These are phyloP conservation scores for Podargus strigoides DNA, from an alignment of 2,797 vertebrate genomes.

Conservation along the genomic window DNA sequence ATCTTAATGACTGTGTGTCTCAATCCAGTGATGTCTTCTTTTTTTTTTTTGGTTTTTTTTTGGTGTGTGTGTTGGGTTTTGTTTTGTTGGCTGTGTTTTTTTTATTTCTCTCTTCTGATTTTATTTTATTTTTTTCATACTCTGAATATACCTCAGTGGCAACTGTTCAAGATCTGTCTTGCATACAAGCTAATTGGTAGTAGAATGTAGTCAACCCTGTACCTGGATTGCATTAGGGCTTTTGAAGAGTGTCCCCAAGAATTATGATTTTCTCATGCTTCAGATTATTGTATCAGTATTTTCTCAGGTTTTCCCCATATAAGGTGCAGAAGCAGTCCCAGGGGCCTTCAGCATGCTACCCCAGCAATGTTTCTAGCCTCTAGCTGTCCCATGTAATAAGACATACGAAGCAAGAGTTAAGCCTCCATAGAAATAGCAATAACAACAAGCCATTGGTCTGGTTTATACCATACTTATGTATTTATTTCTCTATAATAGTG, in stretches of 20 bases:
- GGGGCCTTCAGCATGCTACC: not conserved
- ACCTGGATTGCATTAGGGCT: not conserved
- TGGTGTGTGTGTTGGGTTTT: not conserved
- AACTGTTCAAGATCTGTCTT: not conserved
- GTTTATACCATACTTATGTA: not conserved
- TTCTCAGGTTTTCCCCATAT: not conserved
- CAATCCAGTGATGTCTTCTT: not conserved
- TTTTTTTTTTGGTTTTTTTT: not conserved
- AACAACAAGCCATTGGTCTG: constrained; percentile 1
- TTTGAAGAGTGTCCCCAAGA: not conserved
- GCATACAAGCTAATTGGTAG: not conserved
- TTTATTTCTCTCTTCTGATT: not conserved
- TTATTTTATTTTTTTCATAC: not conserved
- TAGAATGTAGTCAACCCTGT: not conserved
- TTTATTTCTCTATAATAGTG: constrained; percentile 33
- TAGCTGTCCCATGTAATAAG: constrained; percentile 30
- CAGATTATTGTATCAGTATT: not conserved
- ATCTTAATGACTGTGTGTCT: not conserved
- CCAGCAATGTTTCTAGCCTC: constrained; percentile 5
- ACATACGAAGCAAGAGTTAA: constrained; percentile 24
- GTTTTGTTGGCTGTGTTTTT: not conserved
- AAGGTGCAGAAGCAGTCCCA: not conserved
- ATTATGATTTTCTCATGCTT: not conserved
- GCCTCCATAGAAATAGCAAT: not conserved
- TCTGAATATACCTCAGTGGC: not conserved